phyloP scores from a whole-genome alignment of 1,140 invertebrate genomes.

The Drosophila tropicalis region DNA sequence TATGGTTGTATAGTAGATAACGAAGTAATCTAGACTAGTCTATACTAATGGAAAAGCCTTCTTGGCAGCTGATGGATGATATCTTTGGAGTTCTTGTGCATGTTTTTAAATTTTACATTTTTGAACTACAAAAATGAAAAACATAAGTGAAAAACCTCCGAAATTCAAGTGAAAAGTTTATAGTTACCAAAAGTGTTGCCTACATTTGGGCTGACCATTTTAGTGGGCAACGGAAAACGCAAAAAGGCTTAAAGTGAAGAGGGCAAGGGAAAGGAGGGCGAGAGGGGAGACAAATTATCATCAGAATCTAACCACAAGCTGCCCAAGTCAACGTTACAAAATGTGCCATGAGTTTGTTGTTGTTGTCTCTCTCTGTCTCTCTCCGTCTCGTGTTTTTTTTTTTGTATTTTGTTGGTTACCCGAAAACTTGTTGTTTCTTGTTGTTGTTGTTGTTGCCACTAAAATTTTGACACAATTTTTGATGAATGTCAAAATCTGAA shows the following conservation, averaged over 20 bases:
- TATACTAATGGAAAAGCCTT: no score
- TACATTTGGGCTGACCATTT: constrained; percentile 33
- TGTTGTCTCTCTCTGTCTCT: neutral
- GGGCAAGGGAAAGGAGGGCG: neutral
- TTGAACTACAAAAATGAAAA: neutral
- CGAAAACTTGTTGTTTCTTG: constrained; percentile 7
- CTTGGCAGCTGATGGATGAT: no score
- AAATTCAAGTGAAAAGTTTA: constrained; percentile 23
- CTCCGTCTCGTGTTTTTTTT: neutral
- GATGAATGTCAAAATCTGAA: constrained; percentile 74
- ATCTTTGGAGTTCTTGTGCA: no score
- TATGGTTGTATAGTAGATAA: no score
- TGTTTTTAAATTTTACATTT: neutral
- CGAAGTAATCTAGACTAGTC: no score
- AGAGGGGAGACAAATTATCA: neutral
- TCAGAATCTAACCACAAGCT: neutral
- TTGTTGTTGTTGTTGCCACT: constrained; percentile 39
- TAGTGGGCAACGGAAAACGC: neutral
- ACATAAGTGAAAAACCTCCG: constrained; percentile 18
- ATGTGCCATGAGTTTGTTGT: no score
- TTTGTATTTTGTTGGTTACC: neutral
- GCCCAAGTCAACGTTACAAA: no score
- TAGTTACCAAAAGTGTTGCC: constrained; percentile 40
- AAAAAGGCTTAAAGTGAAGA: no score
- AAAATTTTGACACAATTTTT: constrained; percentile 77